Base-by-base conservation (phyloP, 1,140 invertebrate genomes). In the Pteromalus puparum region DNA sequence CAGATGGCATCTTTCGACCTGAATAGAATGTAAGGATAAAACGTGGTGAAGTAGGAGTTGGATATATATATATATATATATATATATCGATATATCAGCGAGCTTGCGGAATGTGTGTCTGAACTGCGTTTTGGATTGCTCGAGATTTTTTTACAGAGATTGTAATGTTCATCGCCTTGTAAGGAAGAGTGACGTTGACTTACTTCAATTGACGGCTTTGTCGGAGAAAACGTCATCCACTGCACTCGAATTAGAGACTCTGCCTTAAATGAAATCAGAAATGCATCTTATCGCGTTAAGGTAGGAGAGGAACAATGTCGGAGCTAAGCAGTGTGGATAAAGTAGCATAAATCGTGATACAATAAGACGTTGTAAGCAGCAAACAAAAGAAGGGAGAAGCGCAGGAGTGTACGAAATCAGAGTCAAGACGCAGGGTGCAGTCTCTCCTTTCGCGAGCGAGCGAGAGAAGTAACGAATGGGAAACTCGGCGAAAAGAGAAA, bases 1-100 rank as follows among this genome's bases (percentile, higher is more conserved):
- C 84, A 87, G 84, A 85, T 87, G 83, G 77, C 46, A 87, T 86
- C 80, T 84, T 83, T 83, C 73, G 48, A 70, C 82, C 38, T 38
- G 26, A 77, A 77, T 83, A 83, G 65, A 70, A 83, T 76, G 42
- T 48, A 77, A 83, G 74, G 38, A 83, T 70, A 77, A 21, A 48
- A 82, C 80, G 38, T 83, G 82, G 13, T 42, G 68, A 18, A n/a
- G 26, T 13, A 28, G n/a, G n/a, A n/a, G n/a, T n/a, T n/a, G n/a
- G n/a, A n/a, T n/a, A n/a, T n/a, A n/a, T n/a, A n/a, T n/a, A n/a
- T n/a, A n/a, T n/a, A n/a, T n/a, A n/a, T n/a, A n/a, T n/a, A n/a
- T n/a, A n/a, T n/a, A n/a, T n/a, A n/a, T n/a, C 9, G 15, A 13
- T 70, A 24, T 12, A 70, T 70, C 67, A 28, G 67, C 13, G 4